These are phyloP conservation scores for Coracopsis vasa DNA, from an alignment of 2,113 vertebrate species.

Conservation along the genomic window DNA sequence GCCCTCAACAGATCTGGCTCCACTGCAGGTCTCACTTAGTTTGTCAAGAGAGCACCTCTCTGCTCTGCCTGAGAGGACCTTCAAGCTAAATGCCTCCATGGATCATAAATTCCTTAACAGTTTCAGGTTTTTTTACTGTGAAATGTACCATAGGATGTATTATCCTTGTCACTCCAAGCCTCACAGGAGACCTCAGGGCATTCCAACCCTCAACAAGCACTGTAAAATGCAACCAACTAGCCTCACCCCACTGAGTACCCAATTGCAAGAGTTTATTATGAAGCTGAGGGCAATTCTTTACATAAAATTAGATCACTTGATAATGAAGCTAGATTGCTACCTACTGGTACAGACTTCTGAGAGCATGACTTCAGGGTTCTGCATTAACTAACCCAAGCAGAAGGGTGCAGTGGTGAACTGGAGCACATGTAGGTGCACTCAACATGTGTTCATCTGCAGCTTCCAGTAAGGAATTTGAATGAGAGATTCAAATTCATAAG, in stretches of 20 bases:
- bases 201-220: background rate
- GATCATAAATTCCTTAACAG: background rate
- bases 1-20: background rate
- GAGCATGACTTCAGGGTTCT: background rate
- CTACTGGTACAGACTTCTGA: background rate
- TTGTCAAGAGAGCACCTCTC: background rate
- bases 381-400: background rate
- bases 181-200: background rate
- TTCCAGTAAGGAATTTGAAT: background rate
- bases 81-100: background rate
- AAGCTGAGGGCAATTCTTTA: background rate
- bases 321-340: background rate
- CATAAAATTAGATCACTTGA: background rate
- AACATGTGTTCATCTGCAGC: background rate
- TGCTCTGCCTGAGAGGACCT: background rate
- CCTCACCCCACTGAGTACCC: background rate
- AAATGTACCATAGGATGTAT: background rate
- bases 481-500: background rate
- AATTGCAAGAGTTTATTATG: background rate
- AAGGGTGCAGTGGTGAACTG: background rate
- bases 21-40: background rate
- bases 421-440: fast-evolving
- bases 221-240: background rate
- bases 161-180: background rate
- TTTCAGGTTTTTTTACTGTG: background rate